Percentiles rank a stretch among this genome's conserved stretches.
These are phyloP conservation scores for Chamaea fasciata DNA, from an alignment of 2,113 vertebrate species.

Conservation along the genomic window DNA sequence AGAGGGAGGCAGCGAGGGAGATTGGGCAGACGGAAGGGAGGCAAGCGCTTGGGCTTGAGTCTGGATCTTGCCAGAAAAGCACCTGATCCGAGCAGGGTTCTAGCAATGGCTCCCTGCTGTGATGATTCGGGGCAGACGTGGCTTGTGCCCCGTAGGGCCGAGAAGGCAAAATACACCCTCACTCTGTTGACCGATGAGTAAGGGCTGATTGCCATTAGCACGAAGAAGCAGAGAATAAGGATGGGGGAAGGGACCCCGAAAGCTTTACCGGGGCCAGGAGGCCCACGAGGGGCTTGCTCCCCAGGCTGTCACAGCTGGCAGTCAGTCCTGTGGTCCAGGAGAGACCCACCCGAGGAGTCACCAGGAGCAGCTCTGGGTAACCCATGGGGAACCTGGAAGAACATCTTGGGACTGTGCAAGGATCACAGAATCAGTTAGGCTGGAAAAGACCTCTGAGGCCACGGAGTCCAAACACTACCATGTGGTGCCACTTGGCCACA, in stretches of 20 bases:
- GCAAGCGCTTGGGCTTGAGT: rapidly evolving
- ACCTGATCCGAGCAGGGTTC: rapidly evolving
- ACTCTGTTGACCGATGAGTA: rapidly evolving
- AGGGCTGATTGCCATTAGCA: too few relatives aligned
- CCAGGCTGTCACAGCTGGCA: rapidly evolving
- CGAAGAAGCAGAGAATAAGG: too few relatives aligned
- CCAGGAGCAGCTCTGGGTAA: not conserved
- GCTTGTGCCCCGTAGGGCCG: not conserved
- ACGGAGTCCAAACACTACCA: not conserved
- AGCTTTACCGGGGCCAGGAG: rapidly evolving
- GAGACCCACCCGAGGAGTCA: not conserved
- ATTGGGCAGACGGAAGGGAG: rapidly evolving
- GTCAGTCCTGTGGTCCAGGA: rapidly evolving
- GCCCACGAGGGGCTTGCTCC: rapidly evolving
- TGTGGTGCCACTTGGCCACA: not conserved
- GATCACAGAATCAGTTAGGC: not conserved
- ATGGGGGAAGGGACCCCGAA: not conserved
- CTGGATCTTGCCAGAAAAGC: not conserved
- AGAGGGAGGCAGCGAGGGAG: rapidly evolving
- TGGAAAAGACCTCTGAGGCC: not conserved
- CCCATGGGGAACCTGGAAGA: rapidly evolving
- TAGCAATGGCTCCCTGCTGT: rapidly evolving
- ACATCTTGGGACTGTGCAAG: not conserved
- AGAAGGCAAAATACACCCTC: not conserved
- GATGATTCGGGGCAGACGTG: rapidly evolving